These are phyloP conservation scores for Ditylenchus dipsaci DNA, from an alignment of 1,140 invertebrate genomes.

Conservation along the genomic window DNA sequence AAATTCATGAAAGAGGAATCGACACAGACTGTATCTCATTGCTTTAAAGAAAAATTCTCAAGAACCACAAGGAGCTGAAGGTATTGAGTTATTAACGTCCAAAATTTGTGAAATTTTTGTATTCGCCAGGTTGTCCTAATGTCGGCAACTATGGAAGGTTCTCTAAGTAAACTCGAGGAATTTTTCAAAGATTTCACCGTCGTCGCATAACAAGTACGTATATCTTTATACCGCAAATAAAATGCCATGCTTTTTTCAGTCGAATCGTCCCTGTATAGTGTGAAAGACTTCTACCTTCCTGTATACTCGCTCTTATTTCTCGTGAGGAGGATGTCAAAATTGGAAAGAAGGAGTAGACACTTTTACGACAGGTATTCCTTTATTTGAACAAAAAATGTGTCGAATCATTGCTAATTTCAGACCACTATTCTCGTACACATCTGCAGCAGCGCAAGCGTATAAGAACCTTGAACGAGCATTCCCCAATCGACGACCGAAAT, in stretches of 20 bases:
- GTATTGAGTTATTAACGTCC: slow-evolving; percentile 7
- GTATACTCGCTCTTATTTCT: no score
- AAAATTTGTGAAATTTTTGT: slow-evolving; percentile 62
- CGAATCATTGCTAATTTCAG: no score
- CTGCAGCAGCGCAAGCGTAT: no score
- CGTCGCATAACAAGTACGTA: slow-evolving; percentile 61
- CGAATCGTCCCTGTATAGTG: slow-evolving; percentile 72
- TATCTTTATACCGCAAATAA: no score
- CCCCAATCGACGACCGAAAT: no score
- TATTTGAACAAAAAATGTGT: no score
- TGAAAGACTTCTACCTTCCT: slow-evolving; percentile 65
- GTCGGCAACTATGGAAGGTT: slow-evolving; percentile 80
- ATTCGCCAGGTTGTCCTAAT: slow-evolving; percentile 75
- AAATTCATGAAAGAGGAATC: slow-evolving; percentile 87
- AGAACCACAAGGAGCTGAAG: slow-evolving; percentile 55
- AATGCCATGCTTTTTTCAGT: slow-evolving; percentile 67
- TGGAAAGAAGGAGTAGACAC: no score
- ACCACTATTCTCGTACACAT: no score
- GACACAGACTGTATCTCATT: slow-evolving; percentile 68
- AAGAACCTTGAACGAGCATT: no score
- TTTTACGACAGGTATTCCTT: no score
- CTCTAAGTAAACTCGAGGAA: slow-evolving; percentile 71
- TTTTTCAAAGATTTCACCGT: slow-evolving; percentile 80
- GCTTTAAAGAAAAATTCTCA: slow-evolving; percentile 62
- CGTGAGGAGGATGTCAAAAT: slow-evolving; percentile 52